A percentile compares a stretch with the other conserved stretches of the same genome.
These are phyloP conservation scores for Merops nubicus DNA, from an alignment of 2,113 vertebrate genomes.

Conservation along the genomic window DNA sequence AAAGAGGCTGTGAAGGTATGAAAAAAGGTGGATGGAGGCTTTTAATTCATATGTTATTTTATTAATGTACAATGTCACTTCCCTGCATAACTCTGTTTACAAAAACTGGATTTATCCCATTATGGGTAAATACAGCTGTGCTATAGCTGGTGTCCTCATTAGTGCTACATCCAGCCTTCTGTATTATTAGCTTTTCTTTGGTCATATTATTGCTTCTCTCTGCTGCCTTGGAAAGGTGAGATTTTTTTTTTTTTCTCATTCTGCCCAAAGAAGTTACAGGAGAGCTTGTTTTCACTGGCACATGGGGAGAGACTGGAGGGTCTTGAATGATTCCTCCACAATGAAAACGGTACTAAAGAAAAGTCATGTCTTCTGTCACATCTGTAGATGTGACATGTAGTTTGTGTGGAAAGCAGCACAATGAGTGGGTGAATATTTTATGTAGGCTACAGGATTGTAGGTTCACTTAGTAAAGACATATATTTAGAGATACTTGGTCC, in stretches of 20 bases:
- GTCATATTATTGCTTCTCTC: not conserved
- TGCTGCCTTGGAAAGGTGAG: not conserved
- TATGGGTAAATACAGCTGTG: accelerated
- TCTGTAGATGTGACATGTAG: not conserved
- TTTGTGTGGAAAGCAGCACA: not conserved
- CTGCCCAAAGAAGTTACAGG: not conserved
- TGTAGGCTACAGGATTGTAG: not conserved
- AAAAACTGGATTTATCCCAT: not conserved
- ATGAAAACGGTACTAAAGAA: not conserved
- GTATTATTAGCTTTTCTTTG: not conserved
- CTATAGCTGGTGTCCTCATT: not conserved
- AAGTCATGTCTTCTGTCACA: not conserved
- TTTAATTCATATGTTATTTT: not conserved
- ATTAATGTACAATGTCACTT: not conserved
- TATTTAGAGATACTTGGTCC: not conserved
- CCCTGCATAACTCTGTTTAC: not conserved
- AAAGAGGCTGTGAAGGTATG: not conserved
- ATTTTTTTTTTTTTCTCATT: not conserved
- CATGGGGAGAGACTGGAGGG: not conserved
- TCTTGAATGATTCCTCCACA: not conserved
- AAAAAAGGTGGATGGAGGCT: not conserved
- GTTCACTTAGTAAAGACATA: not conserved
- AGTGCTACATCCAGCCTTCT: not conserved
- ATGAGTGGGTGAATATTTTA: not conserved
- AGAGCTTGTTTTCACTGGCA: not conserved